Evolutionary conservation across 2,888 invertebrate species (phyloP).

Genomic region (Epirrita christyi): DNA sequence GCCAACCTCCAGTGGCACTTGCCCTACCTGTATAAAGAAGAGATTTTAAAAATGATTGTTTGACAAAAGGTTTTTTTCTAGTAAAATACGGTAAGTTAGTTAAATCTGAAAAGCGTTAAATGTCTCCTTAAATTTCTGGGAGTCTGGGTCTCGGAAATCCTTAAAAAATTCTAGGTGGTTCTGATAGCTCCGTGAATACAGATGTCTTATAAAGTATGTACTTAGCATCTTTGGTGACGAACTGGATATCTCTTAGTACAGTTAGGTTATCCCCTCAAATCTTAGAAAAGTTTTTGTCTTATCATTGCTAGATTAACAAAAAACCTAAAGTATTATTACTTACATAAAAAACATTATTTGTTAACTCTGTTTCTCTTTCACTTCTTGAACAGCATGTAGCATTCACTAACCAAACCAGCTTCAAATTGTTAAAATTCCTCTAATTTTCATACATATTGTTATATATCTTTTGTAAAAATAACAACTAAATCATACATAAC

Average conservation of each 20-base stretch:
- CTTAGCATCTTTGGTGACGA: conserved; percentile 18
- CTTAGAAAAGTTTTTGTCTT: not conserved
- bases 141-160: conserved; percentile 17
- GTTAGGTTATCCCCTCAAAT: not conserved
- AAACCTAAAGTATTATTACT: no score
- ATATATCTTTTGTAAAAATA: conserved; percentile 18
- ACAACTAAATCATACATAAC: conserved; percentile 45
- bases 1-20: no score
- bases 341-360: no score
- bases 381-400: no score
- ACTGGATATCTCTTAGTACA: conserved; percentile 5
- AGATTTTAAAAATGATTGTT: no score
- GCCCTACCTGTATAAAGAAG: no score
- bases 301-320: no score
- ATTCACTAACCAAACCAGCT: no score
- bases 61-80: no score
- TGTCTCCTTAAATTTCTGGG: not conserved
- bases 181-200: conserved; percentile 20
- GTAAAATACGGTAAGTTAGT: not conserved
- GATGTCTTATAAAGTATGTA: conserved; percentile 10
- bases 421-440: not conserved
- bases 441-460: not conserved
- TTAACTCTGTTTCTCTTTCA: no score
- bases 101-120: not conserved
- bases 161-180: conserved; percentile 11